A percentile compares a stretch with the other conserved stretches of the same genome.
Conservation (phyloP, 2,888 invertebrate genomes). For the Chromoteleia sp. region DNA sequence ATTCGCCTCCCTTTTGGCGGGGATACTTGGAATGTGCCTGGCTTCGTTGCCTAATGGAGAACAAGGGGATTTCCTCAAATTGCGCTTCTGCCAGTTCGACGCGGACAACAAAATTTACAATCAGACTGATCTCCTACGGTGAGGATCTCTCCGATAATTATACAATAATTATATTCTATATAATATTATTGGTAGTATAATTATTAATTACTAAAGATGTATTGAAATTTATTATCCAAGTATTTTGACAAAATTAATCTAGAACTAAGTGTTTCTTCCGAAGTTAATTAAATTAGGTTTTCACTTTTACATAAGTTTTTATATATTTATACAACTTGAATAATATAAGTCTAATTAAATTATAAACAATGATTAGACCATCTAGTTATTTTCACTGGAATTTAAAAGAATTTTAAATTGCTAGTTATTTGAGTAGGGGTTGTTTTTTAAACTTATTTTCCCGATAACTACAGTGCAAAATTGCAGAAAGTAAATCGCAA, state of each 20-base stretch:
- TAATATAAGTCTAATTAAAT: too few relatives aligned
- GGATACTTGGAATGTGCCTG: constrained; percentile 55
- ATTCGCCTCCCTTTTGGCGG: constrained; percentile 52
- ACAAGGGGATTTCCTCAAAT: constrained; percentile 36
- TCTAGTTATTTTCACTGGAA: too few relatives aligned
- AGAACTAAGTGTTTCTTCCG: too few relatives aligned
- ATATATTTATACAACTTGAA: too few relatives aligned
- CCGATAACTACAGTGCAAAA: neutral
- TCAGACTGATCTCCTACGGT: constrained; percentile 78
- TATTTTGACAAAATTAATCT: too few relatives aligned
- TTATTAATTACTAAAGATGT: too few relatives aligned
- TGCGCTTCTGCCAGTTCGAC: constrained; percentile 73
- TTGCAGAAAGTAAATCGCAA: constrained; percentile 10
- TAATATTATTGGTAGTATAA: neutral
- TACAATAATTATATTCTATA: neutral
- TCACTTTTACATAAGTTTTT: too few relatives aligned
- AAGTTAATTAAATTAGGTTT: too few relatives aligned
- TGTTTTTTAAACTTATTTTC: constrained; percentile 11
- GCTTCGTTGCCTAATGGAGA: constrained; percentile 49
- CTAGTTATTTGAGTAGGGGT: too few relatives aligned
- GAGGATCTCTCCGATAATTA: constrained; percentile 66
- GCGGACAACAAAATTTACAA: constrained; percentile 74
- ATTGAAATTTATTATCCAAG: too few relatives aligned
- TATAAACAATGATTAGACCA: too few relatives aligned
- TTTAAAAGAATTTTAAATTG: too few relatives aligned